These are phyloP conservation scores for Orius insidiosus DNA, from an alignment of 1,140 invertebrate genomes.

Conservation along the genomic window DNA sequence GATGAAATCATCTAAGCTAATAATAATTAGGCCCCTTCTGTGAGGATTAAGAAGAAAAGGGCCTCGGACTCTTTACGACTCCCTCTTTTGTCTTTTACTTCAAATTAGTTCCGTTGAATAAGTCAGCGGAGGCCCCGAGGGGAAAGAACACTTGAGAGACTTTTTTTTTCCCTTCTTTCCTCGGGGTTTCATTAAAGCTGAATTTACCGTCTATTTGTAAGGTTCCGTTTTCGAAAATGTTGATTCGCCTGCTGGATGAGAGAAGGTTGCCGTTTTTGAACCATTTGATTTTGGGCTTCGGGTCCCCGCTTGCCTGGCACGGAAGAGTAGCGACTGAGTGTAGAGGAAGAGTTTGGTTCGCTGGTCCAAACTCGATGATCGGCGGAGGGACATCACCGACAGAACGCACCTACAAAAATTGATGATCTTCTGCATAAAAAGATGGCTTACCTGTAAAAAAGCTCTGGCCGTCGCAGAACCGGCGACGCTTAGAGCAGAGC, in stretches of 20 bases:
- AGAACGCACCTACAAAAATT: conserved; percentile 40
- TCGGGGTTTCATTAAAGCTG: too few species aligned
- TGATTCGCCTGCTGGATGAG: conserved; percentile 29
- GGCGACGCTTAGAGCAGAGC: conserved; percentile 66
- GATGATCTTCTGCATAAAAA: background rate
- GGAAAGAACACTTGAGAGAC: too few species aligned
- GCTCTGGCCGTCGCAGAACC: conserved; percentile 64
- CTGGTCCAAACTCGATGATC: conserved; percentile 71
- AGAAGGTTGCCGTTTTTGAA: conserved; percentile 39
- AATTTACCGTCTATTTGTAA: conserved; percentile 57
- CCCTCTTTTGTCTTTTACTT: too few species aligned
- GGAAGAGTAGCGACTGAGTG: conserved; percentile 62
- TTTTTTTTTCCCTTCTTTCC: too few species aligned
- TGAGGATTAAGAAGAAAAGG: too few species aligned
- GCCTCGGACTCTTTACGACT: too few species aligned
- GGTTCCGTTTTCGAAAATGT: conserved; percentile 46
- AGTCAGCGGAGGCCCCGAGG: too few species aligned
- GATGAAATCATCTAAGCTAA: too few species aligned
- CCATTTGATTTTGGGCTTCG: conserved; percentile 60
- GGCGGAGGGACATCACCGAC: conserved; percentile 58
- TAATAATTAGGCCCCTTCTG: too few species aligned
- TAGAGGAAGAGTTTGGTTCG: conserved; percentile 75
- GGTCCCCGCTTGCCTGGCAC: conserved; percentile 58
- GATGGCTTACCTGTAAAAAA: conserved; percentile 41
- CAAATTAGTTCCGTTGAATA: too few species aligned